These are phyloP conservation scores for Alloscopus bannaensis DNA, from an alignment of 2,888 invertebrate genomes.

Conservation along the genomic window DNA sequence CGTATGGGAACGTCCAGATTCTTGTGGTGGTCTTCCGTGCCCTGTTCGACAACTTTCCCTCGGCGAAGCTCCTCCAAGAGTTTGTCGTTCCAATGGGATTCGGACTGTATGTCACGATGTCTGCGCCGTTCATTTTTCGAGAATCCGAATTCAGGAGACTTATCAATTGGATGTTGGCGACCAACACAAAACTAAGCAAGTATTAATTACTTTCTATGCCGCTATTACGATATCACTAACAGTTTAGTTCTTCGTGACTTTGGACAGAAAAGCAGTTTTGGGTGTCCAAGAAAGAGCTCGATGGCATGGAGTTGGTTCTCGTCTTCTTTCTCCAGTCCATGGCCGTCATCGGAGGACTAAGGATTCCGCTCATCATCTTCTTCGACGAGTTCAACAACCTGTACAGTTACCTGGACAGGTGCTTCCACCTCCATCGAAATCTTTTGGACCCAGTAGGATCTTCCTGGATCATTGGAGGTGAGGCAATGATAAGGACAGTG, in stretches of 20 bases:
- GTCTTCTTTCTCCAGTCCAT: background rate
- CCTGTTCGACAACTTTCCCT: constrained; percentile 18
- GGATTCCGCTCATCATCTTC: background rate
- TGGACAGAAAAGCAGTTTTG: constrained; percentile 21
- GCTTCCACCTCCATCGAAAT: background rate
- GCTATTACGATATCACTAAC: background rate
- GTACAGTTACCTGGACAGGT: constrained; percentile 23
- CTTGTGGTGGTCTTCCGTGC: background rate
- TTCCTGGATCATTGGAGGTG: too few species aligned
- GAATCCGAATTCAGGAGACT: background rate
- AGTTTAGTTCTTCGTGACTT: background rate
- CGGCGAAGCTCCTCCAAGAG: constrained; percentile 22
- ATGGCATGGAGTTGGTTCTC: constrained; percentile 29
- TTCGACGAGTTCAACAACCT: constrained; percentile 31
- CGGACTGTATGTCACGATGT: background rate
- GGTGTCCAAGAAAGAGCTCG: constrained; percentile 26
- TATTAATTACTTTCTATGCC: background rate
- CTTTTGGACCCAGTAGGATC: too few species aligned
- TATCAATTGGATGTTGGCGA: constrained; percentile 19
- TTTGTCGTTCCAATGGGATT: constrained; percentile 18
- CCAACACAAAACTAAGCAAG: constrained; percentile 28
- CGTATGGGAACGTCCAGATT: constrained; percentile 25
- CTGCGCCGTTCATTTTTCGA: background rate
- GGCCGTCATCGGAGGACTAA: background rate
- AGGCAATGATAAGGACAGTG: background rate